These are phyloP conservation scores for Dryas iulia DNA, from an alignment of 1,140 invertebrate genomes.

Conservation along the genomic window DNA sequence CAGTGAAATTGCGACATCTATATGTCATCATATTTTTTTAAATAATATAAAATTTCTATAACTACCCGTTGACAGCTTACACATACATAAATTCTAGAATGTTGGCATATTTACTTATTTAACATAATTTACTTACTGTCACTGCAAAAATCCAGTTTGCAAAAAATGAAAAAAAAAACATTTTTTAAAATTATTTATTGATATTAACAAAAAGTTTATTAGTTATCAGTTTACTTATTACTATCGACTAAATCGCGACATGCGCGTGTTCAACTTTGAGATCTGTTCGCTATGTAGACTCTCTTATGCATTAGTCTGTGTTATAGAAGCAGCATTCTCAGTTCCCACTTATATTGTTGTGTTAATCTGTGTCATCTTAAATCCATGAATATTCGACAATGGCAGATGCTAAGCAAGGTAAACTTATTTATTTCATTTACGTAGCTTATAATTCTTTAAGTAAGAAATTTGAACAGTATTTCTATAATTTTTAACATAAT, in stretches of 20 bases:
- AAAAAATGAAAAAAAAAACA: too few species aligned
- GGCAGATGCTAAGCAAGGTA: slow-evolving; percentile 77
- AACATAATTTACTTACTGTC: too few species aligned
- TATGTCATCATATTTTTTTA: too few species aligned
- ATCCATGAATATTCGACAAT: slow-evolving; percentile 53
- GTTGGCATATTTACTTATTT: too few species aligned
- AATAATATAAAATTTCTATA: too few species aligned
- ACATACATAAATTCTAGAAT: too few species aligned
- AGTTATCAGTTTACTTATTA: too few species aligned
- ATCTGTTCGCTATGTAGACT: neutral
- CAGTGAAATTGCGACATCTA: too few species aligned
- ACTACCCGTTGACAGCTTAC: too few species aligned
- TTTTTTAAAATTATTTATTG: too few species aligned
- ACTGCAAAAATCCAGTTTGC: too few species aligned
- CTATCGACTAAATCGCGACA: neutral
- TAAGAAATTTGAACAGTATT: neutral
- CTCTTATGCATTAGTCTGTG: neutral
- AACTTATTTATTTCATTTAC: slow-evolving; percentile 29
- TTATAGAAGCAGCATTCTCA: neutral
- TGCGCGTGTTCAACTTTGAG: neutral
- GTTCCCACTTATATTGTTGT: neutral
- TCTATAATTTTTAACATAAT: neutral
- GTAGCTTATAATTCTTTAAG: neutral
- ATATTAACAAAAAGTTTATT: too few species aligned
- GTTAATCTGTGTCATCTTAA: slow-evolving; percentile 13